Conservation (phyloP, 2,113 vertebrate genomes). For the Oncorhynchus tshawytscha region DNA sequence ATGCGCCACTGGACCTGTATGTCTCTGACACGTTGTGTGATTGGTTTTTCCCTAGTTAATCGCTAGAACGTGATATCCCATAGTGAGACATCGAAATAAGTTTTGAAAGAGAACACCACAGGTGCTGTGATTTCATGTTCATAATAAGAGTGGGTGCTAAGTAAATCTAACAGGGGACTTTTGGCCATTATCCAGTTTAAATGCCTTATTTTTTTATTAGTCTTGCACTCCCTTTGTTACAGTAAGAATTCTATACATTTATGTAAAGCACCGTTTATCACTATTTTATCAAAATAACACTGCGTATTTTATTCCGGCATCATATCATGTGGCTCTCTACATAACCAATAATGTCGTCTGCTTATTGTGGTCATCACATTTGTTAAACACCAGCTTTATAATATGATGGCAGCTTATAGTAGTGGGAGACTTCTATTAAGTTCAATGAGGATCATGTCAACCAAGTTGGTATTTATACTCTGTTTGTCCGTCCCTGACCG, state of each 20-base stretch:
- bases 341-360: not conserved
- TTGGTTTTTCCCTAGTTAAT: no score
- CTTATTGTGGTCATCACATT: not conserved
- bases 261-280: no score
- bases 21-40: no score
- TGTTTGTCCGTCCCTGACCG: slow-evolving; percentile 64
- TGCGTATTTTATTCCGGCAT: not conserved
- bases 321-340: not conserved
- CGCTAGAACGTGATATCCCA: no score
- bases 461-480: slow-evolving; percentile 48
- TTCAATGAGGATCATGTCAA: slow-evolving; percentile 46
- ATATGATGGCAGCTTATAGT: slow-evolving; percentile 41
- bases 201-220: no score
- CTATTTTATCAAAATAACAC: no score
- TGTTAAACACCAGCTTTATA: slow-evolving; percentile 25
- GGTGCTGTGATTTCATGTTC: slow-evolving; percentile 47
- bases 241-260: no score
- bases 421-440: slow-evolving; percentile 46
- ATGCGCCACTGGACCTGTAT: no score
- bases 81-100: no score
- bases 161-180: no score
- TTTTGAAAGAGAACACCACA: not conserved
- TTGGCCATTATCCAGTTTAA: no score
- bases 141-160: not conserved
- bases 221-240: no score